Conservation (phyloP, 2,113 vertebrate genomes). For the Callorhinus ursinus region DNA sequence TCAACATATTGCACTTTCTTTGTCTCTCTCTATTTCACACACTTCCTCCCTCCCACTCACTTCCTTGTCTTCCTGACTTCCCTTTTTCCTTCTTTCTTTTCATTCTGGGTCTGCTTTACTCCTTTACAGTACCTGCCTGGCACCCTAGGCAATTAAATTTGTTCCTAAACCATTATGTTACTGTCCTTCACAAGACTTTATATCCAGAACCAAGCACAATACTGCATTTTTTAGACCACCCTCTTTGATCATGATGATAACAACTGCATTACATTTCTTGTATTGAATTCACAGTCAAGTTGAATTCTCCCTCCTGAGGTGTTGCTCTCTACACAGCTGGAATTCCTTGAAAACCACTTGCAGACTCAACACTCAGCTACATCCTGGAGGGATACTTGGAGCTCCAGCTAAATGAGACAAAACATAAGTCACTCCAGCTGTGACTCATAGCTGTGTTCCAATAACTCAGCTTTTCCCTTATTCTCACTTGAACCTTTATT, state of each 20-base stretch:
- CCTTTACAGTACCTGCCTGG: neutral
- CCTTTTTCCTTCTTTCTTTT: neutral
- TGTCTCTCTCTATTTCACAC: neutral
- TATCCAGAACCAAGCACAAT: neutral
- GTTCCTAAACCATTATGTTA: neutral
- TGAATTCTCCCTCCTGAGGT: slow-evolving; percentile 3
- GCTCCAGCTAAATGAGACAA: neutral
- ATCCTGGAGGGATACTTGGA: neutral
- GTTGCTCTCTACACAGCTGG: neutral
- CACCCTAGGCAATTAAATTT: neutral
- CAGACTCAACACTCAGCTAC: neutral
- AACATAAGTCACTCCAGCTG: neutral
- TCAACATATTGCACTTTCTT: neutral
- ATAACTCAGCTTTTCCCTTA: neutral
- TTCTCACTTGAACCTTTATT: neutral
- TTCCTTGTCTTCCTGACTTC: neutral
- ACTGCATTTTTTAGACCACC: neutral
- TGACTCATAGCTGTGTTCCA: neutral
- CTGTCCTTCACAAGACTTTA: neutral
- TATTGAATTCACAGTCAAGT: neutral
- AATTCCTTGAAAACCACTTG: slow-evolving; percentile 53
- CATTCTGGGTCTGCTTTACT: neutral
- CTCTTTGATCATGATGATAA: neutral
- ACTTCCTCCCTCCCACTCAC: neutral
- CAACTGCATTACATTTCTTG: slow-evolving; percentile 18